Conservation (phyloP, 2,888 invertebrate genomes). For the Lepidochitona cinerea region DNA sequence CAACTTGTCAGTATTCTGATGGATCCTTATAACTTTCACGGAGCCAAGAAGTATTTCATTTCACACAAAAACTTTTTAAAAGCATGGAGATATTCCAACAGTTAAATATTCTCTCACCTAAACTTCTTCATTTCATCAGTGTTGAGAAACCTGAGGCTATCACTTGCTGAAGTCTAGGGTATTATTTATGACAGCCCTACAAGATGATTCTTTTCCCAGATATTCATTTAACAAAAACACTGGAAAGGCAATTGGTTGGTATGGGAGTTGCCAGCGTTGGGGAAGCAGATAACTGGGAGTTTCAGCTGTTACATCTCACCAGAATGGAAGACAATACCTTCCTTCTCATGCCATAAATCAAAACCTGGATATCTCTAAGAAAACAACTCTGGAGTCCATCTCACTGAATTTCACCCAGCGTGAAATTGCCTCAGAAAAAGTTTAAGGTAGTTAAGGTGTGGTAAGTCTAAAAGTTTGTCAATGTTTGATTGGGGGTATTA, state of each 20-base stretch:
- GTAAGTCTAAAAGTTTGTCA: too few species aligned
- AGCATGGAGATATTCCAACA: not conserved
- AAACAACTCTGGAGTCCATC: too few species aligned
- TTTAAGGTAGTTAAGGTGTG: too few species aligned
- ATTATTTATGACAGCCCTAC: not conserved
- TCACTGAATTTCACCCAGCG: too few species aligned
- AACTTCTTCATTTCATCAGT: not conserved
- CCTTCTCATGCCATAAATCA: too few species aligned
- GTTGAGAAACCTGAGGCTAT: not conserved
- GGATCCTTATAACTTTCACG: too few species aligned
- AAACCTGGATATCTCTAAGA: too few species aligned
- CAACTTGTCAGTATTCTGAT: too few species aligned
- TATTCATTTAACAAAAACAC: conserved; percentile 5
- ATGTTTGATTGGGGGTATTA: too few species aligned
- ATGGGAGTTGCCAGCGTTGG: not conserved
- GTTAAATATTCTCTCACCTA: not conserved
- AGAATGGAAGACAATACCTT: not conserved
- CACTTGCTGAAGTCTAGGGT: not conserved
- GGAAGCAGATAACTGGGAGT: not conserved
- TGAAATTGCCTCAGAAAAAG: too few species aligned
- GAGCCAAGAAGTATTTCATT: not conserved
- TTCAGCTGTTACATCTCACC: not conserved
- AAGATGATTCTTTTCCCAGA: not conserved
- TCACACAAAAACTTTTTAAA: too few species aligned
- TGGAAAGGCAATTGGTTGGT: not conserved